A percentile compares a stretch with the other conserved stretches of the same genome.
Conservation (phyloP, 1,140 invertebrate genomes). For the Holcopasites calliopsidis region DNA sequence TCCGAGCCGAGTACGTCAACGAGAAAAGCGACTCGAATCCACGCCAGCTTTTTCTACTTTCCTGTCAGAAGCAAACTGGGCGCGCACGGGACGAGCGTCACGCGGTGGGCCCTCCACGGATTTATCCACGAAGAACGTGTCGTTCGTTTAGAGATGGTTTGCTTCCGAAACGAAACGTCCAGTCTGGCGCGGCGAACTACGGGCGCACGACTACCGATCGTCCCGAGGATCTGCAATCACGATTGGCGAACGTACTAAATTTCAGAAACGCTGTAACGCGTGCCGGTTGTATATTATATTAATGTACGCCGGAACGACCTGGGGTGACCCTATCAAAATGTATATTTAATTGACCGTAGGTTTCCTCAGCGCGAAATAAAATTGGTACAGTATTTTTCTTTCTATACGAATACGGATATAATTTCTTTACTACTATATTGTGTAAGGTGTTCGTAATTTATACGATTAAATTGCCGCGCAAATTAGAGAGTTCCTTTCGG, state of each 20-base stretch:
- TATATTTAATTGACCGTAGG: not conserved
- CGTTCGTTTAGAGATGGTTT: not conserved
- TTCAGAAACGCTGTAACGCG: too few species aligned
- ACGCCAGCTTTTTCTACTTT: not conserved
- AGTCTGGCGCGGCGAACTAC: not conserved
- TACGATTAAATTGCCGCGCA: not conserved
- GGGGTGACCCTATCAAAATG: not conserved
- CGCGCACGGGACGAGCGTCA: not conserved
- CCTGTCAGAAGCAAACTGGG: not conserved
- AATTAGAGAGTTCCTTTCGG: not conserved
- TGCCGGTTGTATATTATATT: conserved; percentile 40
- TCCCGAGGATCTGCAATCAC: not conserved
- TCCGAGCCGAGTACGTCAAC: conserved; percentile 58
- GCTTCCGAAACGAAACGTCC: not conserved
- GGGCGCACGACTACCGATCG: not conserved
- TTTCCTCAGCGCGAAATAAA: not conserved
- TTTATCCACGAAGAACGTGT: not conserved
- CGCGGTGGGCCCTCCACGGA: conserved; percentile 7
- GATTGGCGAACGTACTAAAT: not conserved
- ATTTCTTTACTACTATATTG: too few species aligned
- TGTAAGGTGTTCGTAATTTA: not conserved
- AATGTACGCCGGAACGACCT: conserved; percentile 19
- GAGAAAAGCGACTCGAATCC: conserved; percentile 32
- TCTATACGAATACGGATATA: not conserved
- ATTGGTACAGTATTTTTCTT: not conserved